Conservation (phyloP, 2,797 vertebrate species). For the Lagodon rhomboides region DNA sequence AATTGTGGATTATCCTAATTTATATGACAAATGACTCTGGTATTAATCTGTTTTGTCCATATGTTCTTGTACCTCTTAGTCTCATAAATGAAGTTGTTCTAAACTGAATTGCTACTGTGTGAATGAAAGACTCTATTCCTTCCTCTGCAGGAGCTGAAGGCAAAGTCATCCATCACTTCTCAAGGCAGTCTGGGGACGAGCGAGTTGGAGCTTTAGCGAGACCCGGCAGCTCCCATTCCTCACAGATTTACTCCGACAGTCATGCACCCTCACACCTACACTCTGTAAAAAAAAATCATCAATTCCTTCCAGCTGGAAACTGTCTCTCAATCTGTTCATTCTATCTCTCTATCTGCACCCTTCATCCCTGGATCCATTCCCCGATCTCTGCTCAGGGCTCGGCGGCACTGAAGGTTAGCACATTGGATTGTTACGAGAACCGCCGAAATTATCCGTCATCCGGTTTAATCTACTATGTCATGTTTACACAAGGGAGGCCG, state of each 20-base stretch:
- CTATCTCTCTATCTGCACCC: constrained; percentile 12
- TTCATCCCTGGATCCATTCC: constrained; percentile 30
- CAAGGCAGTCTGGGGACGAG: constrained; percentile 34
- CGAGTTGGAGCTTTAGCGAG: background rate
- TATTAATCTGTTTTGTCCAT: background rate
- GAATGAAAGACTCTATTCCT: constrained; percentile 34
- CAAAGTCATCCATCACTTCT: constrained; percentile 52
- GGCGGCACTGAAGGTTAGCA: constrained; percentile 22
- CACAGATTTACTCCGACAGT: constrained; percentile 55
- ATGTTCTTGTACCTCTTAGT: background rate
- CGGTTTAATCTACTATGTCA: constrained; percentile 38
- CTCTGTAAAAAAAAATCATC: constrained; percentile 48
- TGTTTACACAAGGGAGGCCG: constrained; percentile 25
- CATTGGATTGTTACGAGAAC: constrained; percentile 9
- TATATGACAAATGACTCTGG: constrained; percentile 19
- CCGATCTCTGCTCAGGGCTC: background rate
- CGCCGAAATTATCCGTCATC: constrained; percentile 36
- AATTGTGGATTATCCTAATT: background rate
- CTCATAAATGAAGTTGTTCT: constrained; percentile 25
- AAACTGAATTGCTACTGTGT: constrained; percentile 41
- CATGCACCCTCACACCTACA: constrained; percentile 17
- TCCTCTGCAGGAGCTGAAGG: constrained; percentile 6
- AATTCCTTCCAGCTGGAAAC: constrained; percentile 36
- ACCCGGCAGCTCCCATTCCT: constrained; percentile 44
- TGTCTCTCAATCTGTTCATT: constrained; percentile 34